phyloP scores from a whole-genome alignment of 1,140 invertebrate genomes.

The Eumaeus atala region DNA sequence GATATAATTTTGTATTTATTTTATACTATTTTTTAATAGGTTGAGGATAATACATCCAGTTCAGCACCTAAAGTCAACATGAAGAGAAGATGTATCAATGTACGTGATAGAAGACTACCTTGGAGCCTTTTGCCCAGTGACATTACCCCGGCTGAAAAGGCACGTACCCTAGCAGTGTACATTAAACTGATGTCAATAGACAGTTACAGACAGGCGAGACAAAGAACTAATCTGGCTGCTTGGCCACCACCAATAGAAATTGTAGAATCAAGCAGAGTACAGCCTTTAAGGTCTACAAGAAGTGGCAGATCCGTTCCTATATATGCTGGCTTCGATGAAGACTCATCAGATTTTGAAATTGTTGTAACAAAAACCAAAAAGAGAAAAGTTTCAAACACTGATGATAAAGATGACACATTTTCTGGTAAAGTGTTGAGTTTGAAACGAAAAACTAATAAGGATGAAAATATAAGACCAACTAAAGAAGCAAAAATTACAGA shows the following conservation, averaged over 20 bases:
- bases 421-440: slow-evolving; percentile 51
- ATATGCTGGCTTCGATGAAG: slow-evolving; percentile 62
- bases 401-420: slow-evolving; percentile 43
- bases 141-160: slow-evolving; percentile 52
- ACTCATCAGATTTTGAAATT: slow-evolving; percentile 62
- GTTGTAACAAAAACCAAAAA: slow-evolving; percentile 56
- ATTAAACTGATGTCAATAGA: slow-evolving; percentile 63
- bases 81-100: slow-evolving; percentile 61
- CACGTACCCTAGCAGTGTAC: slow-evolving; percentile 54
- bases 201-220: slow-evolving; percentile 52
- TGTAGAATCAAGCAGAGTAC: slow-evolving; percentile 50
- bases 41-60: slow-evolving; percentile 23
- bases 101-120: slow-evolving; percentile 63
- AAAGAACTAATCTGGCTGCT: slow-evolving; percentile 41
- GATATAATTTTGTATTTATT: too few species aligned
- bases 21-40: neutral
- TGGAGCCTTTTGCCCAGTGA: slow-evolving; percentile 64
- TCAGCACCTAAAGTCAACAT: slow-evolving; percentile 39
- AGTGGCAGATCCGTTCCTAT: slow-evolving; percentile 62
- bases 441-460: slow-evolving; percentile 54
- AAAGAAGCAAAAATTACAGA: slow-evolving; percentile 51
- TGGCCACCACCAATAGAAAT: slow-evolving; percentile 63
- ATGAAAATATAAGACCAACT: slow-evolving; percentile 42
- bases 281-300: slow-evolving; percentile 53
- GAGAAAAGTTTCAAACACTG: slow-evolving; percentile 50